A percentile compares a stretch with the other conserved stretches of the same genome.
These are phyloP conservation scores for Caenorhabditis macrosperma DNA, from an alignment of 2,888 invertebrate genomes.

Conservation along the genomic window DNA sequence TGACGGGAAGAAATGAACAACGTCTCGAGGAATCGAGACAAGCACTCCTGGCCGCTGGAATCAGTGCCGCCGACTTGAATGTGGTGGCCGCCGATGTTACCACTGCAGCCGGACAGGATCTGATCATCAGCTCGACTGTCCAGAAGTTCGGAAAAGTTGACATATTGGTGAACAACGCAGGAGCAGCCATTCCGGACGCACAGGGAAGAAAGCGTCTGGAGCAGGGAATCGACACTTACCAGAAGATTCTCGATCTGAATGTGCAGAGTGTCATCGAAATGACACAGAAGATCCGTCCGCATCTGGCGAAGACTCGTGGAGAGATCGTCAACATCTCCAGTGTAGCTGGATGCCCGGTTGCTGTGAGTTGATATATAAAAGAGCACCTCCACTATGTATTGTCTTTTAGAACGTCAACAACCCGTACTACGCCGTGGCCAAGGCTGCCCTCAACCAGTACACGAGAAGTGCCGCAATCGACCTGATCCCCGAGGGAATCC, in stretches of 20 bases:
- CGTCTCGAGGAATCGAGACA: slow-evolving; percentile 47
- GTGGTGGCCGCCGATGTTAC: slow-evolving; percentile 37
- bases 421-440: slow-evolving; percentile 37
- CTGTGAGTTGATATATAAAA: too few species aligned
- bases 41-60: slow-evolving; percentile 23
- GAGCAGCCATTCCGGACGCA: slow-evolving; percentile 14
- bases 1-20: slow-evolving; percentile 57
- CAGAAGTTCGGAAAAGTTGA: slow-evolving; percentile 49
- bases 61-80: slow-evolving; percentile 9
- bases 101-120: slow-evolving; percentile 29
- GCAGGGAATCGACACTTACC: slow-evolving; percentile 13
- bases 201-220: slow-evolving; percentile 4
- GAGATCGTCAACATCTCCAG: slow-evolving; percentile 45
- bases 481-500: slow-evolving; percentile 28
- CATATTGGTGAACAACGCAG: slow-evolving; percentile 35
- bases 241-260: slow-evolving; percentile 11
- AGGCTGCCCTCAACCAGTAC: slow-evolving; percentile 43
- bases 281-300: slow-evolving; percentile 24
- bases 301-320: slow-evolving; percentile 27
- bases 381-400: neutral
- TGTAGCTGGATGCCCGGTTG: slow-evolving; percentile 25
- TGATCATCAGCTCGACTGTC: slow-evolving; percentile 33
- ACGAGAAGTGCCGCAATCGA: slow-evolving; percentile 28
- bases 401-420: neutral
- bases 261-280: slow-evolving; percentile 50